These are phyloP conservation scores for Corythoichthys haematopterus DNA, from an alignment of 2,113 vertebrate species.

Conservation along the genomic window DNA sequence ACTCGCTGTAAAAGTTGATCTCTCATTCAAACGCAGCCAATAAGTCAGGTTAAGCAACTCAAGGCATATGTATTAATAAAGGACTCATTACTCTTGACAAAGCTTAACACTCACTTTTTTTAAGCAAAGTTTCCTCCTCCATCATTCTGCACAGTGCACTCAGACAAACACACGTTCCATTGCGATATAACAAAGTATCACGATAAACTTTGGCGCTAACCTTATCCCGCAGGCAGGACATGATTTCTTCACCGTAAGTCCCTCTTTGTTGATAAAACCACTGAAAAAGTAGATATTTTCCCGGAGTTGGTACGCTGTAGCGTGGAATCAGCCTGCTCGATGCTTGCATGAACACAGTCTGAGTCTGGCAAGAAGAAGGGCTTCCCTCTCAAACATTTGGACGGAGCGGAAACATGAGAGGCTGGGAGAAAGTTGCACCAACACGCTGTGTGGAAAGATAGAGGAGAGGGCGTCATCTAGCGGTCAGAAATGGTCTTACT, in stretches of 20 bases:
- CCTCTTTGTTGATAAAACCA: slow-evolving; percentile 13
- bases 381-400: slow-evolving; percentile 71
- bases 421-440: slow-evolving; percentile 15
- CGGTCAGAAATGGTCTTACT: not conserved
- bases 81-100: not conserved
- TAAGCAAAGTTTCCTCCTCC: not conserved
- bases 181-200: slow-evolving; percentile 1
- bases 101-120: not conserved
- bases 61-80: not conserved
- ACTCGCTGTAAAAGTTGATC: too few species aligned
- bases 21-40: too few species aligned
- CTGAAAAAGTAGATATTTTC: slow-evolving; percentile 15
- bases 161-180: not conserved
- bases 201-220: slow-evolving; percentile 36
- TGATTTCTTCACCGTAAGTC: slow-evolving; percentile 23
- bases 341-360: slow-evolving; percentile 14
- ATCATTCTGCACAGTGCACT: not conserved
- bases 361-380: slow-evolving; percentile 16
- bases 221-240: slow-evolving; percentile 50
- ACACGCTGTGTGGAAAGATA: not conserved
- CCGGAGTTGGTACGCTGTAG: not conserved
- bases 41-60: too few species aligned
- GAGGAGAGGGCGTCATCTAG: slow-evolving; percentile 32
- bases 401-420: slow-evolving; percentile 37
- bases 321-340: not conserved